Conservation (phyloP, 2,797 vertebrate species). For the Pogoniulus pusillus region DNA sequence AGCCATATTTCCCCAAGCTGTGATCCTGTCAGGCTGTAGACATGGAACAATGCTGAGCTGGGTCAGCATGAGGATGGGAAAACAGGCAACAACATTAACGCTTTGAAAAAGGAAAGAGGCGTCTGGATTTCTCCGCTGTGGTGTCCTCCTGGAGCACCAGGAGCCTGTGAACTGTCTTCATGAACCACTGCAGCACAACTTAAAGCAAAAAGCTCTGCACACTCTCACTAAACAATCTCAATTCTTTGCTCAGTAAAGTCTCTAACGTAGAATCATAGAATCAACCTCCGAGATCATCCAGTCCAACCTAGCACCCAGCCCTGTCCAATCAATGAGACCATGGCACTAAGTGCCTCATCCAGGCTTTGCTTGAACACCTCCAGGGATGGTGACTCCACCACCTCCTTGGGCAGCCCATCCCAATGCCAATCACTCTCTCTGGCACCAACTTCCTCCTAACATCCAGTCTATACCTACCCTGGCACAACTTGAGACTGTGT, state of each 20-base stretch:
- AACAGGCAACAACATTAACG: background rate
- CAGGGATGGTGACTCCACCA: too few species aligned
- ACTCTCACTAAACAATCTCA: background rate
- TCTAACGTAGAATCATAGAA: too few species aligned
- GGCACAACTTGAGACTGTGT: too few species aligned
- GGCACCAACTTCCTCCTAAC: too few species aligned
- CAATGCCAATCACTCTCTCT: too few species aligned
- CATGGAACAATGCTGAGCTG: background rate
- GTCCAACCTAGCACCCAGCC: too few species aligned
- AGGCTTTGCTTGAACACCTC: too few species aligned
- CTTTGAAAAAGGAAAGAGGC: background rate
- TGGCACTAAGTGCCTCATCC: too few species aligned
- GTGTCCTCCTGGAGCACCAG: background rate
- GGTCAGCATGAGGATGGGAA: background rate
- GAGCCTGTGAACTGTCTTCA: background rate
- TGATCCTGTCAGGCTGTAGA: slow-evolving; percentile 18
- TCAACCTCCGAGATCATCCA: too few species aligned
- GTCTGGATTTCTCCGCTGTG: background rate
- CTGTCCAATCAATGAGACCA: too few species aligned
- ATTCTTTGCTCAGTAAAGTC: background rate
- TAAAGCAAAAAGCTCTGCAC: background rate
- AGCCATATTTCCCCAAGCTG: background rate
- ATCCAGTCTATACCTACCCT: too few species aligned
- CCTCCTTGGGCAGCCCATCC: too few species aligned
- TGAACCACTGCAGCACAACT: background rate